Evolutionary conservation across 2,888 invertebrate species (phyloP), one percentile per base, ranked within the genome.

Genomic region (Biston betularia): DNA sequence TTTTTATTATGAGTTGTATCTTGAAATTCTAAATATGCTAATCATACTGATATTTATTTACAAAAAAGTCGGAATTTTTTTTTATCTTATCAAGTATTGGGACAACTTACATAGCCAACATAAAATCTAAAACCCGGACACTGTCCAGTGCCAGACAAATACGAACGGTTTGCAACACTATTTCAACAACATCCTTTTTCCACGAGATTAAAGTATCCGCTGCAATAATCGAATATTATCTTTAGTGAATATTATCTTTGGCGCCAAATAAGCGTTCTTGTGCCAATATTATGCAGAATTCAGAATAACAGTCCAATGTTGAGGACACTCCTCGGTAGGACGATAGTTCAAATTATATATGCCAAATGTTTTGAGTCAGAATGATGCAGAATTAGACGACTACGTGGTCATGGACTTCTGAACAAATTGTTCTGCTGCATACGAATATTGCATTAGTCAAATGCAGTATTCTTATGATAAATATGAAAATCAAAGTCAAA

Each of bases 101-200:
- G 24, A 24, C 24, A 24, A 24, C 24, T 24, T 24, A 24, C 24
- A 24, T 24, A 3, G 24, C 24, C 24, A 24, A 24, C 24, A 24
- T 24, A 24, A 24, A 2, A 3, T 3, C 3, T 24, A 24, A 24
- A 24, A 3, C 3, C 24, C 24, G 24, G 24, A 24, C 24, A 24
- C 24, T 24, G 24, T 24, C 24, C 24, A 24, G 24, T 2, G 24
- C 24, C 1, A 24, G n/a, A n/a, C n/a, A n/a, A n/a, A n/a, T n/a
- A n/a, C n/a, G n/a, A n/a, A n/a, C n/a, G n/a, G 24, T 24, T 24
- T 24, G 24, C 3, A 24, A 24, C 24, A 24, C 24, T 24, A 24
- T 24, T 24, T 77, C 73, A 73, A 71, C 79, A 84, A 83, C 82
- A 83, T 85, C 81, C 83, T 81, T 74, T 78, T 79, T 76, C 79